Conservation (phyloP, 2,797 vertebrate species). For the Lithobates sylvaticus region DNA sequence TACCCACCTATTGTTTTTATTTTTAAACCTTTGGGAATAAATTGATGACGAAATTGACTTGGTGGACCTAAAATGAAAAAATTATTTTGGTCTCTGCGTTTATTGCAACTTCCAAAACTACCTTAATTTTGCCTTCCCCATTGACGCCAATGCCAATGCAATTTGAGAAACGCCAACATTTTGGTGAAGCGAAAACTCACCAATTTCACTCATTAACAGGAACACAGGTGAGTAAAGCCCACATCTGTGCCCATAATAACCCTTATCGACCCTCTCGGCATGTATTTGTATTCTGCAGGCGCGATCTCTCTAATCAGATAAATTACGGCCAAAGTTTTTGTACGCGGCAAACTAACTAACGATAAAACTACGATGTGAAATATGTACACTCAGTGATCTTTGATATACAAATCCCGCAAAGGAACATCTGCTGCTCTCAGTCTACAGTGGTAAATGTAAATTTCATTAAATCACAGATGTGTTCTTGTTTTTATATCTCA, state of each 20-base stretch:
- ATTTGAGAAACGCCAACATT: too few relatives aligned
- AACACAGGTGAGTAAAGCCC: neutral
- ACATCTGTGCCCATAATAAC: neutral
- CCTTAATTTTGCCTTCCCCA: too few relatives aligned
- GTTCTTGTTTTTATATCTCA: constrained; percentile 36
- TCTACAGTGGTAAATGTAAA: constrained; percentile 32
- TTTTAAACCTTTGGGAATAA: too few relatives aligned
- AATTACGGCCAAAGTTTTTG: neutral
- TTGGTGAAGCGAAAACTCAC: too few relatives aligned
- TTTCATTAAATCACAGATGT: constrained; percentile 37
- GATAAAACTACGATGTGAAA: neutral
- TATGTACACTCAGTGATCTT: neutral
- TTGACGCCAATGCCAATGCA: too few relatives aligned
- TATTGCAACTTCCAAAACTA: too few relatives aligned
- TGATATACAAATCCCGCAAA: neutral
- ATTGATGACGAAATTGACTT: too few relatives aligned
- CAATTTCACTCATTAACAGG: neutral
- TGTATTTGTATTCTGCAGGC: neutral
- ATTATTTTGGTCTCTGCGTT: too few relatives aligned
- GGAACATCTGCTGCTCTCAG: constrained; percentile 47
- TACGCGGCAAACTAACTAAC: neutral
- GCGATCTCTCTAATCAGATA: neutral
- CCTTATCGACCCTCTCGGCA: neutral
- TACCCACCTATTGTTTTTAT: too few relatives aligned
- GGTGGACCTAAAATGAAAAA: too few relatives aligned